Percentiles rank a stretch among this genome's conserved stretches.
Evolutionary conservation across 2,113 vertebrate species (phyloP).

Genomic region (Sinocyclocheilus anophthalmus): DNA sequence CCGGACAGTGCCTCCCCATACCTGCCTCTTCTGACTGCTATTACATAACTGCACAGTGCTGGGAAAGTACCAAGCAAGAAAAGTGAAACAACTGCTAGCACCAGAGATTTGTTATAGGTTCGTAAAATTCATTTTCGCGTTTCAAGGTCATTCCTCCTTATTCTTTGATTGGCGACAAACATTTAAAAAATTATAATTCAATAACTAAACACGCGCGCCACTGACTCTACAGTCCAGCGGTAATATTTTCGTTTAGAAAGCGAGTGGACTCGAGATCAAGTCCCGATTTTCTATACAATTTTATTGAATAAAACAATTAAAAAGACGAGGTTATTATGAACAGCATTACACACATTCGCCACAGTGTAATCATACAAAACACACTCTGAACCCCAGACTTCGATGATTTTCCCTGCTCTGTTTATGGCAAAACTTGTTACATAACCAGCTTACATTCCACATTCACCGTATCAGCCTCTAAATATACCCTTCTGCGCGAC

Average conservation of each 20-base stretch:
- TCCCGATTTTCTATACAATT: background rate
- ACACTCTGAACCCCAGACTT: background rate
- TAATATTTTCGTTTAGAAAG: background rate
- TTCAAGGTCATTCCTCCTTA: background rate
- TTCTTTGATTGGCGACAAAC: background rate
- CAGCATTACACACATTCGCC: background rate
- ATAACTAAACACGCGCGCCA: background rate
- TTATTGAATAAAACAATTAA: background rate
- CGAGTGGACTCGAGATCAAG: background rate
- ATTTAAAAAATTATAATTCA: too few species aligned
- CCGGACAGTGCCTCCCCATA: conserved; percentile 57
- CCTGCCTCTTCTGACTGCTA: conserved; percentile 67
- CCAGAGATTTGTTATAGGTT: background rate
- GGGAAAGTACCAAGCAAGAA: conserved; percentile 67
- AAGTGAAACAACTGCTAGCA: conserved; percentile 57
- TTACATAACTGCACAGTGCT: conserved; percentile 74
- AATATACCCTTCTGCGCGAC: conserved; percentile 78
- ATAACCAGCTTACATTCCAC: conserved; percentile 94
- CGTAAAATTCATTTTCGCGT: background rate
- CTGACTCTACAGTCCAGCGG: background rate
- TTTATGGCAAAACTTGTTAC: conserved; percentile 97
- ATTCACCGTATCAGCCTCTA: conserved; percentile 88
- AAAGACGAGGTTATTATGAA: background rate
- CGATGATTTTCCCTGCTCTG: conserved; percentile 72
- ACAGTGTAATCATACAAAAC: background rate